phyloP scores from a whole-genome alignment of 64 coral and sea anemone species.

The Acropora tenuis region DNA sequence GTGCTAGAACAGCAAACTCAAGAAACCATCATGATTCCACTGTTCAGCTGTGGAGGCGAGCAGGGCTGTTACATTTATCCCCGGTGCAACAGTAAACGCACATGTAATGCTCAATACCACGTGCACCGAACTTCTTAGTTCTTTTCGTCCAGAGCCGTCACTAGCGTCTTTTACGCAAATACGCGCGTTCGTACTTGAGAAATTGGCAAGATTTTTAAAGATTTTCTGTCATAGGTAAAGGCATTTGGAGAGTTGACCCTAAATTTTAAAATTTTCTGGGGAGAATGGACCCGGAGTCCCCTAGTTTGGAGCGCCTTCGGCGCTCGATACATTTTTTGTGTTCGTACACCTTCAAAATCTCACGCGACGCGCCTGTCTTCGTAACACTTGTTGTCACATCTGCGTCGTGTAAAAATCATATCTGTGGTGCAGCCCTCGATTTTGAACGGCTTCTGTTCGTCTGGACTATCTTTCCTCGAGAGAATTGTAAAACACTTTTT shows the following conservation, averaged over 20 bases:
- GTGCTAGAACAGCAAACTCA: background rate
- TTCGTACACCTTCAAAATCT: no score
- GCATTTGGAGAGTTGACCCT: no score
- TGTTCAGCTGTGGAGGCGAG: background rate
- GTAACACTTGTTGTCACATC: slow-evolving; percentile 15
- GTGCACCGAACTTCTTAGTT: background rate
- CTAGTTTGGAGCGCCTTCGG: no score
- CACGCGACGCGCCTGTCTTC: background rate
- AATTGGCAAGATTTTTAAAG: no score
- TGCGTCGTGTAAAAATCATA: background rate
- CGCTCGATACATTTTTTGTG: no score
- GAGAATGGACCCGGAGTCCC: no score
- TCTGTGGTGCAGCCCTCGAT: slow-evolving; percentile 1
- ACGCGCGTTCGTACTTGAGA: no score
- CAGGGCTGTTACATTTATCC: background rate
- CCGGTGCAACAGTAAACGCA: slow-evolving; percentile 9
- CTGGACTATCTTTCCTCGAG: background rate
- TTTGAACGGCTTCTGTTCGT: background rate
- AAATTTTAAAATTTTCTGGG: no score
- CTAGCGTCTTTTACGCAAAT: no score
- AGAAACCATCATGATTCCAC: background rate
- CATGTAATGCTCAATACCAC: background rate
- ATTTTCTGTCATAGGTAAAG: no score
- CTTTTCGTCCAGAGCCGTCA: background rate
- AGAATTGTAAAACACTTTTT: background rate